These are phyloP conservation scores for Drosophila pruinosa DNA, from an alignment of 1,140 invertebrate species.

Conservation along the genomic window DNA sequence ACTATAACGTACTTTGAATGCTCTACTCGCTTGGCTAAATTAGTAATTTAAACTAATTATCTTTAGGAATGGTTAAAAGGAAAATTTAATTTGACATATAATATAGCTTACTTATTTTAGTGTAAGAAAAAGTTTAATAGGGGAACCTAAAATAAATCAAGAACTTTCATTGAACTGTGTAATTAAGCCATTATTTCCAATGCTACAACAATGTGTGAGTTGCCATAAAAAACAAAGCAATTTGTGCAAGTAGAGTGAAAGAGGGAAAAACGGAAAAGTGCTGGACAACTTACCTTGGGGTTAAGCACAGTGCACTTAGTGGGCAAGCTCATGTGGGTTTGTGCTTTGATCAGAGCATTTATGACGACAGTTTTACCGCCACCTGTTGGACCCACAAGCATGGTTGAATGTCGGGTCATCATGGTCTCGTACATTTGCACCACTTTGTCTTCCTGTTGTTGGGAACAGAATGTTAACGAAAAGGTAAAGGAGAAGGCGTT, in stretches of 20 bases:
- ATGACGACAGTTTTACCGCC: constrained; percentile 95
- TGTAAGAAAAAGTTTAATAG: background rate
- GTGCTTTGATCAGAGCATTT: constrained; percentile 91
- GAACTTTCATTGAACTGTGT: background rate
- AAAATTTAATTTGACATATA: background rate
- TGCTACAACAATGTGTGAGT: background rate
- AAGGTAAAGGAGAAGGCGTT: constrained; percentile 39
- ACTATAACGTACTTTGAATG: background rate
- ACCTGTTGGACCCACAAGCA: constrained; percentile 95
- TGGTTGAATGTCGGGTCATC: constrained; percentile 95
- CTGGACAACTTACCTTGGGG: constrained; percentile 87
- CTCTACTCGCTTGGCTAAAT: background rate
- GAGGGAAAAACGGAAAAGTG: background rate
- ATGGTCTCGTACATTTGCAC: constrained; percentile 96
- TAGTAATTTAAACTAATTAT: background rate
- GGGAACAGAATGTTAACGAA: background rate
- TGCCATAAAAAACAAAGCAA: constrained; percentile 20
- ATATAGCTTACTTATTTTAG: background rate
- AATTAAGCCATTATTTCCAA: background rate
- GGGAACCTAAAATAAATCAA: no score
- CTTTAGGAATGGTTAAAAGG: no score
- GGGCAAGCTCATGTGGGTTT: constrained; percentile 88
- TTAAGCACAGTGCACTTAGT: constrained; percentile 92
- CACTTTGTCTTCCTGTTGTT: constrained; percentile 90
- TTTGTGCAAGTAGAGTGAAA: constrained; percentile 27